Evolutionary conservation across 2,113 vertebrate species (phyloP), one percentile per base, ranked within the genome.

Genomic region (Rafetus swinhoei): DNA sequence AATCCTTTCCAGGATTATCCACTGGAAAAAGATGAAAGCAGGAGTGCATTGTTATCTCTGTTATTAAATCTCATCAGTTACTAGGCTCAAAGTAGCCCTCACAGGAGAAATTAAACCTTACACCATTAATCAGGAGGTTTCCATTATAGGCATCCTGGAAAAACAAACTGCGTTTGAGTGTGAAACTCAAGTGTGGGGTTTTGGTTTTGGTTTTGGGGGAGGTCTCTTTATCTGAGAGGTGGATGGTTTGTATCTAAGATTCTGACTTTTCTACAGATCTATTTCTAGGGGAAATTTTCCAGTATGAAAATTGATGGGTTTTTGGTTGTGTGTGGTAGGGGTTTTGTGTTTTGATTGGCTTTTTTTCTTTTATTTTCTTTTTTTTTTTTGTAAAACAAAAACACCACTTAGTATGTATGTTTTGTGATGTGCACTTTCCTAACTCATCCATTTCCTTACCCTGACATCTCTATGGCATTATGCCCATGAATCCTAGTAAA

Each of bases 381-480:
- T 59, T 59, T 25, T 59, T 59, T 25, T 27, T 27, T 9, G 65
- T 72, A 72, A 55, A 65, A 52, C 3, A 85, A 92, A 95, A 94
- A 84, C 80, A 29, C 32, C 21, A 15, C 32, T 81, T 90, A 95
- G 14, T 87, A 94, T 79, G 79, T 35, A 94, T 82, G 85, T 94
- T 93, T 76, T 92, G 53, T 88, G 32, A 80, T 85, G 60, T 39
- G 85, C 93, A 96, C 6, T 79, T 93, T 93, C 88, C 87, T 94
- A 96, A 94, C 76, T 90, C 81, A 89, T 82, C 56, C 50, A n/a
- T 94, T 97, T 93, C 52, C 88, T 95, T 92, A 65, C 89, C 93
- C 94, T 93, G 93, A 95, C 88, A 90, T 95, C 91, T 94, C 87
- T 87, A 87, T 90, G 81, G 94, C 93, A 90, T 79, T 85, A 93